Evolutionary conservation across 1,140 invertebrate genomes (phyloP), one percentile per base, ranked within the genome.

Genomic region (Anastrepha ludens): DNA sequence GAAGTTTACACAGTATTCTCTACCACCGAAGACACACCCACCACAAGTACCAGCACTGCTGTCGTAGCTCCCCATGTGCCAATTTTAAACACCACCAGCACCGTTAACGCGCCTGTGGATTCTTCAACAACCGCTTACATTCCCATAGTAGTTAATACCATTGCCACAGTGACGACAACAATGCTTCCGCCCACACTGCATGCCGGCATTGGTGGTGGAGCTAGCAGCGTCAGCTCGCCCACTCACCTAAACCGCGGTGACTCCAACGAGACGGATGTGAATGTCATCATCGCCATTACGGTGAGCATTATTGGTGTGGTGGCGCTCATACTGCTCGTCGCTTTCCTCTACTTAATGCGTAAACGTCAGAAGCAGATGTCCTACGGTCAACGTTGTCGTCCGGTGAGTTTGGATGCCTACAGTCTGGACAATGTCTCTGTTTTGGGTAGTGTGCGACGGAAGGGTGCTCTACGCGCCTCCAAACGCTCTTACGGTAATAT

Each of bases 401-500:
- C 97, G 0, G 97, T 98, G 0, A 97, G 97, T 62, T 93, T 98
- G 88, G 97, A 98, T 90, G 97, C 97, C 15, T 98, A 98, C 94
- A 98, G 97, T 90, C 93, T 98, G 90, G 97, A 98, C 93, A 98
- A 97, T 91, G 96, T 98, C 47, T 98, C 97, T 1, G 96, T 97
- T 5, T 96, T 96, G 89, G 96, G 96, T 89, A 96, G 96, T 88
- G 95, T 96, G 8, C 94, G 97, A 50, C 96, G 97, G 91, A 95
- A 95, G 64, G 95, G 95, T 70, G 94, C 94, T 11, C 87, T 94
- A 17, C 94, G 97, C 86, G 94, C 95, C n/a, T 98, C 97, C n/a
- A 98, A 98, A 91, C 94, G 97, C 50, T 98, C 97, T 70, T 98
- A 98, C 90, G 97, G 97, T 58, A 98, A 98, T 94, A 97, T 97